phyloP scores from a whole-genome alignment of 2,113 vertebrate species.

The Prolemur simus region DNA sequence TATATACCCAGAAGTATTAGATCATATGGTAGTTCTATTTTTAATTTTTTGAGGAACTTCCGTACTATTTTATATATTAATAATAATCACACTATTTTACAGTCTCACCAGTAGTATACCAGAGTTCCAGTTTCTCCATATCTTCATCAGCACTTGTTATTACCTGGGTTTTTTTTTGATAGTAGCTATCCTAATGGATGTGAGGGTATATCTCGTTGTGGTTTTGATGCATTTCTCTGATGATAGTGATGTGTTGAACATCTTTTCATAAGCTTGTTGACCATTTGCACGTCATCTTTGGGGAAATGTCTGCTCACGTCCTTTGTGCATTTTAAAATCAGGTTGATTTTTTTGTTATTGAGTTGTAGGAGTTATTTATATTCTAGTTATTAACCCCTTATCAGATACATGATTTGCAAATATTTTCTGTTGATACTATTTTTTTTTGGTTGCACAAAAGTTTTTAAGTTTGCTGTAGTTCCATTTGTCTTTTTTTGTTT shows the following conservation, averaged over 20 bases:
- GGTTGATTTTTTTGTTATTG: background rate
- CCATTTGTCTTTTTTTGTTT: background rate
- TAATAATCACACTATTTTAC: background rate
- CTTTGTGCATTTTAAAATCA: background rate
- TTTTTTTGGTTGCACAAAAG: background rate
- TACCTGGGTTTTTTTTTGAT: background rate
- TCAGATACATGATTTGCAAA: background rate
- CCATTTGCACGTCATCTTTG: background rate
- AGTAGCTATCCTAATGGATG: background rate
- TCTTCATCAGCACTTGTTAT: background rate
- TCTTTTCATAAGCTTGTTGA: background rate
- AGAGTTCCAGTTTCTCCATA: background rate
- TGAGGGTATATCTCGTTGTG: too few species aligned
- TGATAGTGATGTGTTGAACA: background rate
- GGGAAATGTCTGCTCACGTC: background rate
- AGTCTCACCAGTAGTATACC: background rate
- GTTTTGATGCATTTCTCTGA: background rate
- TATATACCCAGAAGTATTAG: too few species aligned
- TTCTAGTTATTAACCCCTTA: background rate
- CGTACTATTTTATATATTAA: background rate
- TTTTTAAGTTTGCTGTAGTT: background rate
- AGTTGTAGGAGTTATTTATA: background rate
- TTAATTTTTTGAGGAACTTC: background rate
- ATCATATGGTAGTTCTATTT: too few species aligned
- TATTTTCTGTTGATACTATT: background rate